Evolutionary conservation across 2,888 invertebrate genomes (phyloP), one percentile per base, ranked within the genome.

Genomic region (Leptinotarsa haldemani): DNA sequence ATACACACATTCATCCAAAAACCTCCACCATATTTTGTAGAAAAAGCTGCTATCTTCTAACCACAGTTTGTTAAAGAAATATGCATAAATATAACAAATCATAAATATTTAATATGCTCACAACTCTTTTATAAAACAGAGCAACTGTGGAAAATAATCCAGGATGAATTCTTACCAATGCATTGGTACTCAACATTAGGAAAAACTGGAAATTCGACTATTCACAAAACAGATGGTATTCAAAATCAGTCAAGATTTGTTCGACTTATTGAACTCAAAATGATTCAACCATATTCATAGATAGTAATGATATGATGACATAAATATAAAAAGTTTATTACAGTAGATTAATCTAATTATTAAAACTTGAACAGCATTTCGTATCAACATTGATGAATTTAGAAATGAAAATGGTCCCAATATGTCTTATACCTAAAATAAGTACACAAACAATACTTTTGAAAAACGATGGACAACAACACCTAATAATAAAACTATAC

Each of bases 11-110:
- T 77, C 82, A 81, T 77, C 78, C 82, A 58, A 46, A 80, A 82
- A 84, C 85, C 85, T 82, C 85, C 85, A 85, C 85, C 85, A 82
- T 74, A 77, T 80, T 77, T 77, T 77, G 74, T 80, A 74, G 78
- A 82, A 82, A 81, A 83, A 83, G 82, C 82, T 83, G 83, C 81
- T 79, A 71, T 72, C 74, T 68, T 79, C 67, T 67, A 66, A 76
- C 75, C 76, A 77, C 76, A 78, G 71, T 77, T 74, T 67, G 69
- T 76, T 72, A 73, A 70, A 61, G 4, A 74, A 74, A 65, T 75
- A 72, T 65, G 58, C 64, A 69, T 71, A 77, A 69, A 71, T 71
- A 71, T 73, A 75, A 73, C 71, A 77, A 70, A 74, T 65, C 58
- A 72, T 74, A 76, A 74, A 74, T 69, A 71, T 70, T 66, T 66